These are phyloP conservation scores for Plecturocebus donacophilus DNA, from an alignment of 2,113 vertebrate genomes.

Conservation along the genomic window DNA sequence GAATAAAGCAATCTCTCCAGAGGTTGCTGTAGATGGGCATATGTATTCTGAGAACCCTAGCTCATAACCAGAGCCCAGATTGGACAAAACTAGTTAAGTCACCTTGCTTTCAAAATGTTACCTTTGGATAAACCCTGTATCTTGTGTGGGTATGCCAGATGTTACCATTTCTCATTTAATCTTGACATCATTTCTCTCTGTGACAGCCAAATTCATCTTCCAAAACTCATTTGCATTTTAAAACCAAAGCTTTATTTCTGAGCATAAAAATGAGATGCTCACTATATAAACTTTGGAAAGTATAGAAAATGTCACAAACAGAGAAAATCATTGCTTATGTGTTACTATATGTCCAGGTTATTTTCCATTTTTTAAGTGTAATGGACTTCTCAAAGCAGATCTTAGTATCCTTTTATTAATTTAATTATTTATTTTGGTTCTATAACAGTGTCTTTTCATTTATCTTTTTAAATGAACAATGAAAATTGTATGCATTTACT, in stretches of 20 bases:
- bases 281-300: conserved; percentile 7
- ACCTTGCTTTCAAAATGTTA: background rate
- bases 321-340: background rate
- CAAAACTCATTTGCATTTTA: conserved; percentile 59
- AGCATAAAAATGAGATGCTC: conserved; percentile 43
- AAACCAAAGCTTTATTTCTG: conserved; percentile 55
- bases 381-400: background rate
- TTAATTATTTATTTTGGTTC: background rate
- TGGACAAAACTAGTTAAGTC: background rate
- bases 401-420: background rate
- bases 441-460: background rate
- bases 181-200: conserved; percentile 49
- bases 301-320: background rate
- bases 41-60: background rate
- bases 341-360: background rate
- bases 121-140: background rate
- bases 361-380: background rate
- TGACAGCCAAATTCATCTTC: conserved; percentile 60
- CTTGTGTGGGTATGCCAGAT: conserved; percentile 49
- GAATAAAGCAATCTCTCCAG: background rate
- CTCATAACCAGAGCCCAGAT: background rate
- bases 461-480: background rate
- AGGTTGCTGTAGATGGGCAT: background rate
- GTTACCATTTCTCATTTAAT: conserved; percentile 63
- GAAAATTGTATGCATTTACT: background rate